These are phyloP conservation scores for Acrocyrtus sp. DNA, from an alignment of 2,888 invertebrate species.

Conservation along the genomic window DNA sequence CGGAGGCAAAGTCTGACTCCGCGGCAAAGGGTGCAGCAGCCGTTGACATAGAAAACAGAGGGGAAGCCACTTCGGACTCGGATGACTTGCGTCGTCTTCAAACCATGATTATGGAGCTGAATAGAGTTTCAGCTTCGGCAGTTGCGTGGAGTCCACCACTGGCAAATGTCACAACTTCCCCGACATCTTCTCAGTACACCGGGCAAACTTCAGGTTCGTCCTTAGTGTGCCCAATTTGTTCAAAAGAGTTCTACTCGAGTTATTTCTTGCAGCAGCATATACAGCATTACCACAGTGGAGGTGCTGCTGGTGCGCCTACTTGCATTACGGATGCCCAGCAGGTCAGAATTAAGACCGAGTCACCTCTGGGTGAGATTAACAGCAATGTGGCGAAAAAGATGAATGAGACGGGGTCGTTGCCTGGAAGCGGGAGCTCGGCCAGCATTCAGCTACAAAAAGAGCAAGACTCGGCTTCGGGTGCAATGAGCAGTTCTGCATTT, in stretches of 20 bases:
- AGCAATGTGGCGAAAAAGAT: conserved; percentile 41
- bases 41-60: conserved; percentile 55
- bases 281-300: conserved; percentile 71
- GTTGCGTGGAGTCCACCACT: conserved; percentile 59
- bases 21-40: conserved; percentile 24
- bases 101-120: conserved; percentile 89
- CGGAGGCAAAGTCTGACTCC: conserved; percentile 22
- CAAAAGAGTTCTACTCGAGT: conserved; percentile 77
- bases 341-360: conserved; percentile 51
- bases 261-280: conserved; percentile 78
- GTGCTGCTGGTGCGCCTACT: conserved; percentile 10
- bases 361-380: conserved; percentile 45
- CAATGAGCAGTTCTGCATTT: conserved; percentile 39
- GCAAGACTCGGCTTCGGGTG: background rate
- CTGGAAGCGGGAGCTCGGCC: conserved; percentile 21
- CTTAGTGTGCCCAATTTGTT: conserved; percentile 75
- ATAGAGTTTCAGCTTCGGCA: conserved; percentile 73
- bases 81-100: conserved; percentile 89
- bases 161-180: conserved; percentile 38
- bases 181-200: conserved; percentile 56
- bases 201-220: conserved; percentile 37
- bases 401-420: conserved; percentile 32
- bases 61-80: conserved; percentile 70
- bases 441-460: conserved; percentile 38
- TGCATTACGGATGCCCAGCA: conserved; percentile 9